Evolutionary conservation across 2,113 vertebrate species (phyloP).

Genomic region (Carassius auratus): DNA sequence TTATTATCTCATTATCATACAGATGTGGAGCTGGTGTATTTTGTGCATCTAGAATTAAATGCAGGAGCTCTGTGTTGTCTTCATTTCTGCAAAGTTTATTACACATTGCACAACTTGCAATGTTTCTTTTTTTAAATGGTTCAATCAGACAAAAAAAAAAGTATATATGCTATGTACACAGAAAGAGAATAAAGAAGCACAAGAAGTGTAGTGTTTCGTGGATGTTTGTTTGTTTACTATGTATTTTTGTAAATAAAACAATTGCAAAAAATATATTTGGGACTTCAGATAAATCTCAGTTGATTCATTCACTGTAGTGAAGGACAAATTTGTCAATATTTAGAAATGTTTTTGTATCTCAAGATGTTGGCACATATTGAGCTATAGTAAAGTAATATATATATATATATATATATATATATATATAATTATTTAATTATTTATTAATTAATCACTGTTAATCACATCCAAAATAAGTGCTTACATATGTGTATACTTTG

Average conservation of each 20-base stretch:
- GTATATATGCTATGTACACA: neutral
- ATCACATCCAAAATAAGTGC: no score
- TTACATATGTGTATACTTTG: no score
- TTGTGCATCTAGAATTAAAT: neutral
- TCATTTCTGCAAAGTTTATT: neutral
- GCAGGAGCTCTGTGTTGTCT: neutral
- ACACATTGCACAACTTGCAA: neutral
- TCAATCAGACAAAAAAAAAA: no score
- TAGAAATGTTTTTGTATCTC: neutral
- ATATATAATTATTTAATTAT: no score
- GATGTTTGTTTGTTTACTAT: no score
- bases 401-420: no score
- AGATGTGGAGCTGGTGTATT: neutral
- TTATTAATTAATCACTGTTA: no score
- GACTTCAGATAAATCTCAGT: neutral
- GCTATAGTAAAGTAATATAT: neutral
- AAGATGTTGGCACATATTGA: neutral
- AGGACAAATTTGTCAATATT: neutral
- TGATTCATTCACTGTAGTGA: neutral
- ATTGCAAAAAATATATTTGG: no score
- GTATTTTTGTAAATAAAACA: no score
- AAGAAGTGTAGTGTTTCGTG: no score
- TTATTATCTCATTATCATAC: slow-evolving; percentile 10
- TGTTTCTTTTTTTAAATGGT: no score
- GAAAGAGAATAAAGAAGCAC: neutral